Evolutionary conservation across 2,113 vertebrate species (phyloP), one percentile per base, ranked within the genome.

Genomic region (Lasiurus borealis): DNA sequence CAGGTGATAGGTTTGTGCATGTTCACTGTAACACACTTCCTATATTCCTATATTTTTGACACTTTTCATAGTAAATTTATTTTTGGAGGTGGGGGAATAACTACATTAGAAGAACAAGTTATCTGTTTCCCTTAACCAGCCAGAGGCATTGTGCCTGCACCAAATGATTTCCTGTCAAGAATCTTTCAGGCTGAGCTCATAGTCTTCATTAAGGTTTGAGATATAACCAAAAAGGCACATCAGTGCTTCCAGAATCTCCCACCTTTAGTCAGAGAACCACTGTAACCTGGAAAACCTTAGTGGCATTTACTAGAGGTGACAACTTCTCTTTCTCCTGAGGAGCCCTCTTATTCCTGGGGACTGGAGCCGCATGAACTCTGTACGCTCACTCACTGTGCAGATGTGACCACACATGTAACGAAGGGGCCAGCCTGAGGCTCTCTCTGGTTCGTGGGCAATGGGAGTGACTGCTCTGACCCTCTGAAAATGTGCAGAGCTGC

Each of bases 191-290:
- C 23, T 48, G 27, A 90, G 46, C 82, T 44, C 23, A 59, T 14
- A 54, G 9, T 77, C 31, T 96, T 71, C 40, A 69, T 64, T 93
- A 36, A 81, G 15, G 25, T 62, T 84, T 84, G 66, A 59, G 27
- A 64, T 71, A 94, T 34, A 90, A 75, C 27, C 84, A 90, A 91
- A 91, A 95, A 52, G 12, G 23, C 36, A 52, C 5, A 80, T 8
- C 9, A 72, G 23, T 71, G 84, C 62, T 69, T 66, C 71, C 2
- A 91, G n/a, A 57, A 76, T 8, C 40, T 11, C n/a, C 57, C 31
- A 31, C 23, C 15, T 77, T 46, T 11, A 76, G 27, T 80, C 50
- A 77, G 50, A 80, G 44, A 78, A 88, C 23, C 11, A 85, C 0
- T 23, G 15, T 36, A 86, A 83, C 16, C 68, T 83, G 48, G 59